Base-by-base conservation (phyloP, 30 jellyfish, hydroid and myxozoan species). In the Nemopilema nomurai region DNA sequence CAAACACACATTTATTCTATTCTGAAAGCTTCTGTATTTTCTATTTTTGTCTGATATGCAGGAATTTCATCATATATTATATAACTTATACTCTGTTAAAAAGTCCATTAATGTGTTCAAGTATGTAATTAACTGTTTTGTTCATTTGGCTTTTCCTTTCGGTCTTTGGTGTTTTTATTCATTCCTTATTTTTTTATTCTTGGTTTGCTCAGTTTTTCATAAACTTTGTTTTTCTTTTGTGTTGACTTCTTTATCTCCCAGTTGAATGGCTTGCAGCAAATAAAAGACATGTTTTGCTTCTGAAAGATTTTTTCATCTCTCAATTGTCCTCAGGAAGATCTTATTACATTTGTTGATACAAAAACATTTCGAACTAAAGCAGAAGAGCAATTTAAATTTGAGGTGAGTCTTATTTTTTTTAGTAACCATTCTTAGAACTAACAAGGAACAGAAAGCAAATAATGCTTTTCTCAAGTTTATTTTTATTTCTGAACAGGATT, bases 301-400 rank as follows among this genome's bases (percentile, higher is more conserved):
- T n/a, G n/a, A n/a, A n/a, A 71, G 21, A 6, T 4, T n/a, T 63
- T 24, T 3, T 1, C n/a, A 18, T 0, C 31, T 0, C 1, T 78
- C 0, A 16, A 0, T 1, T 67, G 53, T 49, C 51, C 29, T 8
- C 78, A 95, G 99, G 97, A 95, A 67, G 99, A 95, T 82, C 83
- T 95, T 16, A 90, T 95, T 28, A 89, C 98, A 26, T 95, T 95
- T 72, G 91, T 95, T 21, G 99, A 95, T 66, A 90, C 99, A 24
- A 95, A 93, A 53, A 80, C 91, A 23, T 95, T 80, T 91, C 90
- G 91, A 77, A 76, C 93, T 7, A 85, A 69, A 51, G 91, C 95
- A 19, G 99, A 95, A 75, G 99, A 95, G 67, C 97, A 95, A 69
- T 95, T 95, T 66, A 95, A 87, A 76, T 87, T 89, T 86, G 99